phyloP scores from a whole-genome alignment of 2,797 vertebrate genomes.

The Gastrophryne carolinensis region DNA sequence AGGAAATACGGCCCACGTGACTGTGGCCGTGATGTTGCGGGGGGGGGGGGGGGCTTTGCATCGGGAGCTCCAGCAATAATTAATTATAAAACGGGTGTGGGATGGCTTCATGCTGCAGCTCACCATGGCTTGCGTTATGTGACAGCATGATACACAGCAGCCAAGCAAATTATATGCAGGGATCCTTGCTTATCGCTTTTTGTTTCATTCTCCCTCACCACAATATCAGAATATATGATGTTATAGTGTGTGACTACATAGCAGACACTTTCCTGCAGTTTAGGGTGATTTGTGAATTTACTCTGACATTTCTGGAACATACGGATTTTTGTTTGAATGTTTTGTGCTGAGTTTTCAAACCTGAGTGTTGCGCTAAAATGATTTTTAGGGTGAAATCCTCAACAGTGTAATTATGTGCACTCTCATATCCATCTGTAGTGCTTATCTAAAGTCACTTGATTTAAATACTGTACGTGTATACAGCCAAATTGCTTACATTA shows the following conservation, averaged over 20 bases:
- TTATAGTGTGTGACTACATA: slow-evolving; percentile 7
- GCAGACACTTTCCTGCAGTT: slow-evolving; percentile 9
- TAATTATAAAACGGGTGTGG: too few relatives aligned
- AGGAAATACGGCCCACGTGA: too few relatives aligned
- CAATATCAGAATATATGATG: slow-evolving; percentile 26
- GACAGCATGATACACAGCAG: slow-evolving; percentile 20
- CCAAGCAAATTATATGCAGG: neutral
- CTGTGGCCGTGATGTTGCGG: too few relatives aligned
- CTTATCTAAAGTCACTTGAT: neutral
- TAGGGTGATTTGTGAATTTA: slow-evolving; percentile 17
- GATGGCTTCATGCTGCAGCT: too few relatives aligned
- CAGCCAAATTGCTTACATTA: neutral
- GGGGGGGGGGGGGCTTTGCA: too few relatives aligned
- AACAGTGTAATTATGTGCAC: slow-evolving; percentile 1
- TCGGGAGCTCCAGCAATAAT: too few relatives aligned
- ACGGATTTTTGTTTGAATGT: slow-evolving; percentile 8
- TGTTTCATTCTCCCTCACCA: slow-evolving; percentile 8
- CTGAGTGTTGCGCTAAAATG: neutral
- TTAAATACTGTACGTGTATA: neutral
- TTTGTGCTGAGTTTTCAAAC: neutral
- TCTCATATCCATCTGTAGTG: neutral
- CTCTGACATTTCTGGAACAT: slow-evolving; percentile 38
- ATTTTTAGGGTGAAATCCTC: neutral
- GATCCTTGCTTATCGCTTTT: neutral
- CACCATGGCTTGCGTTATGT: too few relatives aligned